These are phyloP conservation scores for Tipula confusa DNA, from an alignment of 2,888 invertebrate species.

Conservation along the genomic window DNA sequence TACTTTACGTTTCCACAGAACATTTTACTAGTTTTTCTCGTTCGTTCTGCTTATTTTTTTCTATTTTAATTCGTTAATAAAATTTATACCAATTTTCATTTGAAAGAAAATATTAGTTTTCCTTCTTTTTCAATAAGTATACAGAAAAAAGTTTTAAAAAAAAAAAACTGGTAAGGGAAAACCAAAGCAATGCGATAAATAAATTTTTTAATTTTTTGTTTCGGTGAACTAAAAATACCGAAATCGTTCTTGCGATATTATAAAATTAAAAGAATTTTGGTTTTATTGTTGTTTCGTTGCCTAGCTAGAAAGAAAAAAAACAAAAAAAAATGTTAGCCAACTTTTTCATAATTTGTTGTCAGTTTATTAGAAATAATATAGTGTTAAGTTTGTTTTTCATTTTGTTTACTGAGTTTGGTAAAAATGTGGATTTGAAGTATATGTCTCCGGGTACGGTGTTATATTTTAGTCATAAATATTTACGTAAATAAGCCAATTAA, in stretches of 20 bases:
- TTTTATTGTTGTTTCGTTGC: neutral
- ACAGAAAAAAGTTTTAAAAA: neutral
- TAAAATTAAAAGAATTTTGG: neutral
- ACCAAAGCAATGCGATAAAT: neutral
- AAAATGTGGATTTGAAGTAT: no score
- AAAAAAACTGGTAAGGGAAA: neutral
- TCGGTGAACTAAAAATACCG: conserved; percentile 5
- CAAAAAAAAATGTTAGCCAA: neutral
- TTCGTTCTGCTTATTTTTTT: neutral
- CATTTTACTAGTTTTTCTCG: neutral
- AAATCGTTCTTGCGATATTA: neutral
- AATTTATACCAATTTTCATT: neutral
- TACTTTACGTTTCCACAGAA: neutral
- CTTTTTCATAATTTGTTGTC: neutral
- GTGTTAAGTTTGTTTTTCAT: neutral
- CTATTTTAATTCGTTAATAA: neutral
- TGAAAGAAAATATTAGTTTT: neutral
- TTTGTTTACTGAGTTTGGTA: no score
- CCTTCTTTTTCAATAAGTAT: neutral
- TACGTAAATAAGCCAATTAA: no score
- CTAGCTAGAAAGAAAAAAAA: no score
- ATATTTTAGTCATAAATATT: no score
- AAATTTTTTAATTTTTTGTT: neutral
- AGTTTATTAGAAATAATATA: neutral
- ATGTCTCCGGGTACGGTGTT: no score